Base-by-base conservation (phyloP, 2,797 vertebrate species). In the Alosa sapidissima region DNA sequence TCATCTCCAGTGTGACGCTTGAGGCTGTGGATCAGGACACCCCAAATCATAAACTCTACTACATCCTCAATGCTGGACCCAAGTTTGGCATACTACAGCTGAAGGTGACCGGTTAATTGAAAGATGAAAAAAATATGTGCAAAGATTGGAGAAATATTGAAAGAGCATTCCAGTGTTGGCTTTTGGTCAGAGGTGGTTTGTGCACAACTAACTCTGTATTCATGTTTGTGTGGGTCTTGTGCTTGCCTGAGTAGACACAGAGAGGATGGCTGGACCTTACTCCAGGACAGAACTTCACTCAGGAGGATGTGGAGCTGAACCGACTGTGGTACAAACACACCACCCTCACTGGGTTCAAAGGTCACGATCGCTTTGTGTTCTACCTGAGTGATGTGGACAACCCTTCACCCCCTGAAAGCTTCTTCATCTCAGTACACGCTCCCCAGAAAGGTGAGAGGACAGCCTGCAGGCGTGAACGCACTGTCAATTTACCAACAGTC, bases 281-380 rank as follows among this genome's bases (percentile, higher is more conserved):
- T 4, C 82, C 92, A 2, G 92, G 88, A 87, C 94, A 93, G 91
- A 96, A 94, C 91, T 96, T 96, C 87, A 94, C 92, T 2, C 91
- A 90, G 91, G 92, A 95, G 0, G 90, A 94, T 11, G 93, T 94
- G 82, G 95, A 95, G 86, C 91, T 94, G 91, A 96, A 95, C 89
- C 91, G 90, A 3, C 82, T 96, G 68, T 94, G 90, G 82, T 97
- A 96, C 85, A 85, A 88, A 7, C 93, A 95, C 91, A 87, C 82
- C 0, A 1, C 45, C 60, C 28, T 89, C 7, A 62, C 84, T 0
- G 92, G 89, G 65, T 90, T 90, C 87, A 93, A 91, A 91, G 95
- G 93, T 81, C 89, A 65, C 5, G 92, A 95, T 91, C 91, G 88
- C 87, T 96, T 96, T 89, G 92, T 94, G 36, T 95, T 97, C 93